Conservation (phyloP, 2,113 vertebrate species). For the Burhinus bistriatus region DNA sequence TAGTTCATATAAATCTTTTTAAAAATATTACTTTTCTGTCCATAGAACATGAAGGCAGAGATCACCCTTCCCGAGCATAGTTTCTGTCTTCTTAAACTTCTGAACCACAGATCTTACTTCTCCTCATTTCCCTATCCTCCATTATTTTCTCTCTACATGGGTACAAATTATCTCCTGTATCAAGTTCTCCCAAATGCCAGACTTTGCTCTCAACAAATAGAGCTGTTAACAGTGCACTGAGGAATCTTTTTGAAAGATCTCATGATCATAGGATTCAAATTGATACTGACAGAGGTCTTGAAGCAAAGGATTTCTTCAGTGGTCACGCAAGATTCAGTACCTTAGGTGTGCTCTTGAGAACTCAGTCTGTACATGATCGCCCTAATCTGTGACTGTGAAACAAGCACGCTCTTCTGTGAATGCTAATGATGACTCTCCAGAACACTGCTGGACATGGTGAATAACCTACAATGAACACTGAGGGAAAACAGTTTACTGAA, state of each 20-base stretch:
- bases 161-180: neutral
- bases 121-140: neutral
- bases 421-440: neutral
- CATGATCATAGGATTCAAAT: neutral
- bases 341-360: neutral
- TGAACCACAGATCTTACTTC: neutral
- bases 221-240: neutral
- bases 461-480: neutral
- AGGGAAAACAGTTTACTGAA: neutral
- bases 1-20: neutral
- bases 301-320: neutral
- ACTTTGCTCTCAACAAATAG: neutral
- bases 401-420: neutral
- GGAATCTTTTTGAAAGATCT: neutral
- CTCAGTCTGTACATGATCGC: neutral
- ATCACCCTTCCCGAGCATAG: neutral
- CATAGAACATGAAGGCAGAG: neutral
- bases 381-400: neutral
- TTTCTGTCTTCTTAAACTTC: neutral
- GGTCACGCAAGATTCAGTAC: neutral
- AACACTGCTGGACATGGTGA: neutral
- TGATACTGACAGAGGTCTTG: neutral
- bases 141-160: neutral
- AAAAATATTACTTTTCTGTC: neutral
- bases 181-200: neutral